Percentiles rank a stretch among this genome's conserved stretches.
phyloP scores from a whole-genome alignment of 2,113 vertebrate species.

The Stegostoma tigrinum region DNA sequence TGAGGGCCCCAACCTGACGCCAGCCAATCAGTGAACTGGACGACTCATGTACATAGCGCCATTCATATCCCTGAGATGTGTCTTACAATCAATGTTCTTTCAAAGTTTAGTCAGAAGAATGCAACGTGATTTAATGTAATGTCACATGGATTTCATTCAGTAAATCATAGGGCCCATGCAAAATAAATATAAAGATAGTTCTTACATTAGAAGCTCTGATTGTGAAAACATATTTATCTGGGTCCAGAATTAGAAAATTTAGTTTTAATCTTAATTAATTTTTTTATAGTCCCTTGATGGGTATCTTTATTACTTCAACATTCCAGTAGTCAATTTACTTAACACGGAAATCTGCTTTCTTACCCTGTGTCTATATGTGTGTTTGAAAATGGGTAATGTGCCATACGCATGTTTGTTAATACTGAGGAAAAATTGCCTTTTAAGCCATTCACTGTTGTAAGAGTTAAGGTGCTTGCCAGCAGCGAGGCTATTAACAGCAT shows the following conservation, averaged over 20 bases:
- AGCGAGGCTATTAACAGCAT: background rate
- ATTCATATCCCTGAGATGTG: background rate
- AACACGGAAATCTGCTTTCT: background rate
- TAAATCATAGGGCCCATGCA: background rate
- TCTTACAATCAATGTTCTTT: background rate
- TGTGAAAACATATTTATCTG: background rate
- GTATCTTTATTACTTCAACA: background rate
- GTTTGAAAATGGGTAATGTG: background rate
- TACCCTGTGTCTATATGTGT: background rate
- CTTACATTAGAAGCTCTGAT: background rate
- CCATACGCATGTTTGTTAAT: background rate
- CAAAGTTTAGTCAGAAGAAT: background rate
- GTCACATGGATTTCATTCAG: background rate
- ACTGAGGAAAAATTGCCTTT: background rate
- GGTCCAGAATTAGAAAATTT: background rate
- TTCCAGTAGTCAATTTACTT: background rate
- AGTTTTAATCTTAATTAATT: background rate
- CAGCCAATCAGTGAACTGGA: background rate
- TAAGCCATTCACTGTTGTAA: background rate
- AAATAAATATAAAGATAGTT: background rate
- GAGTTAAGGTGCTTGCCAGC: background rate
- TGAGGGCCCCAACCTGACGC: too few species aligned
- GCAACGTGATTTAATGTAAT: background rate
- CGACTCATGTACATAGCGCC: background rate
- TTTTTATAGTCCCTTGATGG: background rate